Conservation (phyloP, 1,140 invertebrate species). For the Pomacea maculata region DNA sequence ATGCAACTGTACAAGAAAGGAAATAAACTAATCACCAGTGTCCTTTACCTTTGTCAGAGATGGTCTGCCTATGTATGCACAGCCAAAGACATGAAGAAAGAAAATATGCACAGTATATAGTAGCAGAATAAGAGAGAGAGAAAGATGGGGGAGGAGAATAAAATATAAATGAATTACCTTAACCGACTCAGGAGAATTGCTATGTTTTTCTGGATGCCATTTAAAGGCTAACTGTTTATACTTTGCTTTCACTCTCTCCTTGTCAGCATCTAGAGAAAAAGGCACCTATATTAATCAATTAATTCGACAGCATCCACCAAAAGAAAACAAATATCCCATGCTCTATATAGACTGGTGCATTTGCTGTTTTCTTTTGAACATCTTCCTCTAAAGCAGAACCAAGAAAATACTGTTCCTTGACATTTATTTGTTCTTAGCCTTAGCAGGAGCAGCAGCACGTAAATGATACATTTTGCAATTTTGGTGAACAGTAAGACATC, state of each 20-base stretch:
- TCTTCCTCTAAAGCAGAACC: background rate
- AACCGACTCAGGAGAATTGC: conserved; percentile 49
- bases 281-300: background rate
- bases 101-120: no score
- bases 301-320: background rate
- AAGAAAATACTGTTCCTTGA: no score
- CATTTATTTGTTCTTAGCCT: background rate
- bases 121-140: no score
- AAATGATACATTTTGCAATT: no score
- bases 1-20: no score
- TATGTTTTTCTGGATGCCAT: conserved; percentile 63
- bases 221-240: conserved; percentile 60
- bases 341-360: background rate
- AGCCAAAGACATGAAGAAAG: no score
- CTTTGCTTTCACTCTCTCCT: conserved; percentile 57
- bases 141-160: background rate
- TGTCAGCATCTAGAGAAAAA: conserved; percentile 53
- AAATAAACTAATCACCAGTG: no score
- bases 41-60: no score
- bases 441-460: background rate
- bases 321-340: background rate
- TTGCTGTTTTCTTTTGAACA: background rate
- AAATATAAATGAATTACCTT: conserved; percentile 45
- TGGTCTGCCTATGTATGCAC: no score
- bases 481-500: no score